Evolutionary conservation across 2,797 vertebrate species (phyloP), one percentile per base, ranked within the genome.

Genomic region (Epinephelus malabaricus): DNA sequence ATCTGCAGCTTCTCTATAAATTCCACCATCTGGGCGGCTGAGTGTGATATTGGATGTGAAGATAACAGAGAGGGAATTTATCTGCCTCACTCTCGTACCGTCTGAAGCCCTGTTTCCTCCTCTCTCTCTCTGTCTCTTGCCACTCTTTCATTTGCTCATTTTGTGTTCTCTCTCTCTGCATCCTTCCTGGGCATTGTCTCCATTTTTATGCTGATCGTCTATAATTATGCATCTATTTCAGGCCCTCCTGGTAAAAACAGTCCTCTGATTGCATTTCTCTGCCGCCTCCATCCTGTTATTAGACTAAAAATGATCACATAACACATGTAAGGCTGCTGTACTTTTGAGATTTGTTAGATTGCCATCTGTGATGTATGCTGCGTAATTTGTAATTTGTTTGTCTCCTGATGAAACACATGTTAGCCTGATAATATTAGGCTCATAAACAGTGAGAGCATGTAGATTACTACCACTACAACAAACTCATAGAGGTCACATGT

Each of bases 201-300:
- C 65, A 70, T 89, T 88, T 88, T 83, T 81, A 86, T 86, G 30
- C 68, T 53, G 73, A 83, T 10, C 40, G 0, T 83, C 83, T 81
- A 69, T 92, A 91, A 92, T 95, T 89, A 88, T 65, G 75, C 21
- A 38, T 90, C 89, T 90, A 89, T 92, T 93, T 93, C 80, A 78
- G 83, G 83, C 72, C 70, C 78, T 79, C 61, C 73, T 83, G 73
- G 45, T 45, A 18, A 88, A 92, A 88, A 82, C 88, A 81, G 56
- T 65, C 21, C 55, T 53, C 72, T 83, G 86, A 91, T 88, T 89
- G 34, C 34, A 34, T 80, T 66, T 69, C 12, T 73, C 69, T 53
- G 2, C 73, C 55, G 72, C 43, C 40, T 55, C 23, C 82, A 74
- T 86, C 78, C 78, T 84, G 78, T 86, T 86, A 81, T 88, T 82